These are phyloP conservation scores for Escarpia spicata DNA, from an alignment of 2,888 invertebrate genomes.

Conservation along the genomic window DNA sequence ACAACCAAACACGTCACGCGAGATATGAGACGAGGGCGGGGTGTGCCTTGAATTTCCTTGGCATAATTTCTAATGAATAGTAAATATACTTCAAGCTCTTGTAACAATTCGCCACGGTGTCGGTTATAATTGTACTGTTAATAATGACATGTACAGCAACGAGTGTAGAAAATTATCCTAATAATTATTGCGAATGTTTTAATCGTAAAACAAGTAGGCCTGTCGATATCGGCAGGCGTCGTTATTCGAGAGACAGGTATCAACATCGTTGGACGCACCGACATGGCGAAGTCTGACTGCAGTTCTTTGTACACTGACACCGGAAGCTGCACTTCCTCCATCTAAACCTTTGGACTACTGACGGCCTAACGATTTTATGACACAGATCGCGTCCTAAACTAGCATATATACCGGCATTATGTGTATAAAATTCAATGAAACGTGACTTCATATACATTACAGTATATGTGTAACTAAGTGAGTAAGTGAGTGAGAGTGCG, in stretches of 20 bases:
- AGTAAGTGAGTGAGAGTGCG: too few species aligned
- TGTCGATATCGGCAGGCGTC: too few species aligned
- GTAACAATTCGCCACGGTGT: not conserved
- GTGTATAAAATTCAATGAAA: too few species aligned
- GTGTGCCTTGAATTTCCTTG: not conserved
- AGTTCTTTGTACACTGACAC: too few species aligned
- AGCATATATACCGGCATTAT: too few species aligned
- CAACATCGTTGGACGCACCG: not conserved
- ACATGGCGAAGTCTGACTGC: too few species aligned
- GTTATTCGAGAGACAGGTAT: not conserved
- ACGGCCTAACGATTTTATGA: too few species aligned
- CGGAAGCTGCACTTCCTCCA: too few species aligned
- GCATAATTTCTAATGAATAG: conserved; percentile 5
- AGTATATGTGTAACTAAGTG: too few species aligned
- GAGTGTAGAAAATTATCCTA: not conserved
- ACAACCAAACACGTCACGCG: not conserved
- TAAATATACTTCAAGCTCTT: not conserved
- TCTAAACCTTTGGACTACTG: too few species aligned
- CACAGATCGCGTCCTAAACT: too few species aligned
- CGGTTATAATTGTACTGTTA: not conserved
- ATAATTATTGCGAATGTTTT: not conserved
- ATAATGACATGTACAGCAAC: not conserved
- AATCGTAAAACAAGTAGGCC: not conserved
- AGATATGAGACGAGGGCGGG: not conserved
- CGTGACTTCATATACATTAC: too few species aligned